Percentiles rank a stretch among this genome's conserved stretches.
These are phyloP conservation scores for Hepsetus odoe DNA, from an alignment of 2,113 vertebrate genomes.

Conservation along the genomic window DNA sequence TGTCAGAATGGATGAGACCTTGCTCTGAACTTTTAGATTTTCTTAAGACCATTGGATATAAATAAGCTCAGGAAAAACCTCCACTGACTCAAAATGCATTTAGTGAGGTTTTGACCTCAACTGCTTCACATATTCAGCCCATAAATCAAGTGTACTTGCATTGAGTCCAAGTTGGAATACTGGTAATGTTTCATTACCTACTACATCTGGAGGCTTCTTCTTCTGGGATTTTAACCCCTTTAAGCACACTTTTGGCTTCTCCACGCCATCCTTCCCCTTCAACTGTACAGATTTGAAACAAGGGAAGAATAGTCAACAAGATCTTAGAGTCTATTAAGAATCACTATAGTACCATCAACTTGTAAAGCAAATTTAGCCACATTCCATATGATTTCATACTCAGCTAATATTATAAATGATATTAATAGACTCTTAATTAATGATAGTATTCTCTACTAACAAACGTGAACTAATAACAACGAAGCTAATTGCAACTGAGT, in stretches of 20 bases:
- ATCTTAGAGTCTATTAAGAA: too few relatives aligned
- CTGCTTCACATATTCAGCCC: not conserved
- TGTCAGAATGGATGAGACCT: not conserved
- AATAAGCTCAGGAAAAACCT: not conserved
- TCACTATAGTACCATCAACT: too few relatives aligned
- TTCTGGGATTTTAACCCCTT: conserved; percentile 73
- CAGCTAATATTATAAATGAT: too few relatives aligned
- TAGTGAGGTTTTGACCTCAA: not conserved
- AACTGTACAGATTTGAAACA: conserved; percentile 63
- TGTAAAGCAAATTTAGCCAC: too few relatives aligned
- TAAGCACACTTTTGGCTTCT: conserved; percentile 66
- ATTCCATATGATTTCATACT: too few relatives aligned
- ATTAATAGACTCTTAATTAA: too few relatives aligned
- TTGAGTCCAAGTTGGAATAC: not conserved
- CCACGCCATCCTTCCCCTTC: conserved; percentile 75
- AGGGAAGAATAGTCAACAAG: not conserved
- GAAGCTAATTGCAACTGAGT: too few relatives aligned
- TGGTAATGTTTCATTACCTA: conserved; percentile 73
- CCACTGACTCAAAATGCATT: not conserved
- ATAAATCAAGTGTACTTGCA: not conserved
- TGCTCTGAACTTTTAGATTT: not conserved
- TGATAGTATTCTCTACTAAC: too few relatives aligned
- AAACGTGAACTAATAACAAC: too few relatives aligned
- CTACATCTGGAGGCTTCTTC: conserved; percentile 75
- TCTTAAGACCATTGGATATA: not conserved